Evolutionary conservation across 1,140 invertebrate genomes (phyloP).

Genomic region (Lucilia sericata): DNA sequence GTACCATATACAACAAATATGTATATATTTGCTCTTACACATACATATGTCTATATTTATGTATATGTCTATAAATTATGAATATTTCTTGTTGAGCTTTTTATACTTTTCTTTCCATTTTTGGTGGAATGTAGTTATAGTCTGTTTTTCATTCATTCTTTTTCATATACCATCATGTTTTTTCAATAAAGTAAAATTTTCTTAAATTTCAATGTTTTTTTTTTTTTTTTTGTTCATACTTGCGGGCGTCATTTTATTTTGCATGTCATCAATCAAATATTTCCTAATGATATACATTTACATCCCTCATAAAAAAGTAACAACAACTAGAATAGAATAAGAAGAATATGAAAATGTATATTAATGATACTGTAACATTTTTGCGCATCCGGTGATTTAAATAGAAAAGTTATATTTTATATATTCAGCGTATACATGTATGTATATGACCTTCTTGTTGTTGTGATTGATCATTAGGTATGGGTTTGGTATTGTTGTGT

Average conservation of each 20-base stretch:
- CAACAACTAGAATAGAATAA: not conserved
- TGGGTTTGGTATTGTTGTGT: not conserved
- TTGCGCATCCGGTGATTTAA: constrained; percentile 4
- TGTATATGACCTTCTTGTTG: constrained; percentile 4
- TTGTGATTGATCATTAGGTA: not conserved
- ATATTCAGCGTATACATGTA: not conserved
- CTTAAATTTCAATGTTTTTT: constrained; percentile 30
- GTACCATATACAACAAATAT: not conserved
- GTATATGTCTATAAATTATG: not conserved
- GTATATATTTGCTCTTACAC: not conserved
- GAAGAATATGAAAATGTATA: not conserved
- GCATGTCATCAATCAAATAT: constrained; percentile 43
- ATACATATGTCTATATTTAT: not conserved
- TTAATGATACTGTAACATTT: constrained; percentile 27
- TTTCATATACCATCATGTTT: not conserved
- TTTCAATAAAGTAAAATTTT: not conserved
- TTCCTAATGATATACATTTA: constrained; percentile 40
- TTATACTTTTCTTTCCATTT: not conserved
- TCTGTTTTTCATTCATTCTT: not conserved
- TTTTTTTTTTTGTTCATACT: not conserved
- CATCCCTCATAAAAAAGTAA: not conserved
- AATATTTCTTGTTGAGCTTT: not conserved
- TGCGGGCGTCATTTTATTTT: constrained; percentile 35
- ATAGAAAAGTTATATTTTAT: constrained; percentile 20
- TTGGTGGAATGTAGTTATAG: not conserved